Base-by-base conservation (phyloP, 2,888 invertebrate genomes). In the Leptothorax acervorum region DNA sequence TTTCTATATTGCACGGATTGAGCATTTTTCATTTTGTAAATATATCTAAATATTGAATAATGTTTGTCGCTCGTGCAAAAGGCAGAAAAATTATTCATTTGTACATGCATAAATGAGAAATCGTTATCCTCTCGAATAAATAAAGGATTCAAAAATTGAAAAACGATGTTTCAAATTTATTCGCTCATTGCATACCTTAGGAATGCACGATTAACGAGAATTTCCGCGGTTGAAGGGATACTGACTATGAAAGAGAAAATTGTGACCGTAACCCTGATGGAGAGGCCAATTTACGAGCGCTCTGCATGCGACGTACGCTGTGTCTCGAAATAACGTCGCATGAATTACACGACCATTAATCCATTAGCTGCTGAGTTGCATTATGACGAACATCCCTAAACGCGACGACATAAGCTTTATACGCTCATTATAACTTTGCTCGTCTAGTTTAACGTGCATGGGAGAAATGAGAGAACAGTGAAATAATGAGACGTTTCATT, bases 151-250 rank as follows among this genome's bases (percentile, higher is more conserved):
- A 15, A 23, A 57, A 73, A 15, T 3, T 48, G 4, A 28, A 42
- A 76, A 51, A 31, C 23, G 8, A 5, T 53, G 39, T n/a, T 55
- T 35, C n/a, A 12, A 23, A 35, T 60, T 79, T 39, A 18, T 35
- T 35, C 35, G 35, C 35, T 35, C 35, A 35, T 18, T 39, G 31
- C 3, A 35, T 53, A 53, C 75, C 28, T 76, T 86, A 86, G 88
- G 90, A 87, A 88, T 88, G 87, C 84, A 87, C 86, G 87, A 91
- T 92, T 91, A 92, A 92, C 89, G 90, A 92, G 91, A 91, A 92
- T 92, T 92, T 92, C 91, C 92, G 90, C 82, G 85, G 85, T 83
- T 85, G 87, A 86, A 78, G 83, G 85, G 85, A 87, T 86, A 85
- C 84, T 75, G 84, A 81, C 6, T 45, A 11, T 45, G 84, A 86